Evolutionary conservation across 2,113 vertebrate species (phyloP), one percentile per base, ranked within the genome.

Genomic region (Phalacrocorax brasilianus): DNA sequence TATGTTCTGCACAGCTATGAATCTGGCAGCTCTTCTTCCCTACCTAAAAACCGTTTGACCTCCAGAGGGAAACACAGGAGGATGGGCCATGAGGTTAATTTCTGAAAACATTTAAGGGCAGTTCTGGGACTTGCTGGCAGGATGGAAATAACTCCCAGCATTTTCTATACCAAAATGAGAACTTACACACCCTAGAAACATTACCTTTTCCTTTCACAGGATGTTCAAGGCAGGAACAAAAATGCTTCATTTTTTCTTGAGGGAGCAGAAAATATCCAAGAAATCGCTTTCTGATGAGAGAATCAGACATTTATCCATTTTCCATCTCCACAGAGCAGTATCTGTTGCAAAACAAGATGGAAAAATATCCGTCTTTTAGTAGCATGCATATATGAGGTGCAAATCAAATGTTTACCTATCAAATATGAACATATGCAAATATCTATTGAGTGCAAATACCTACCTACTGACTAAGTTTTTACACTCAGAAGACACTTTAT

Each of bases 1-100:
- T 78, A 85, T 56, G 38, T 38, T 38, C 88, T 85, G 52, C 74
- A 94, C 30, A 96, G 68, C 84, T 91, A 87, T 55, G 52, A 71
- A 59, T 59, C 28, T 67, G 53, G 66, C 50, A 92, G 59, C 23
- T 55, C 33, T 30, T 50, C 38, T 56, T 67, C 16, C 33, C 56
- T 73, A 84, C 49, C 42, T 56, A 40, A 80, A 90, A 47, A n/a
- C 28, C 2, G 2, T 80, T 38, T 73, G 44, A 70, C n/a, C 53
- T 82, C 30, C 12, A 68, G 30, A 58, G 16, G 28, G 45, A 85
- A 73, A 66, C 0, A 1, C n/a, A 35, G 47, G 13, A 88, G 26
- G 49, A 42, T 1, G 85, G 28, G 33, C 18, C 65, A 40, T 16
- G 5, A 90, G 32, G 11, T n/a, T 50, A 42, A 58, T 35, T 75